phyloP scores from a whole-genome alignment of 1,140 invertebrate species.

The Papilio xuthus region DNA sequence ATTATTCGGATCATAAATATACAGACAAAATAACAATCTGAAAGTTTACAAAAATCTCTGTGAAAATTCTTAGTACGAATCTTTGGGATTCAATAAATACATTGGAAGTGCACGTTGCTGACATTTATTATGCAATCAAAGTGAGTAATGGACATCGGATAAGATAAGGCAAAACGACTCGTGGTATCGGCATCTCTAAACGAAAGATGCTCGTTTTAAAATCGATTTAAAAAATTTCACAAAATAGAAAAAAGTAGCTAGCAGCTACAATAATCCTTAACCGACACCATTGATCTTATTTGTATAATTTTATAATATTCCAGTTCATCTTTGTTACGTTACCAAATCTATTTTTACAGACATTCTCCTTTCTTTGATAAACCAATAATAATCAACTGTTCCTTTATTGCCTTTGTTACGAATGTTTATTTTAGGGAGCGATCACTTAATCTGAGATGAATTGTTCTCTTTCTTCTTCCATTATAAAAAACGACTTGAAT shows the following conservation, averaged over 20 bases:
- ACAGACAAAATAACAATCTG: no score
- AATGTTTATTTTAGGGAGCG: not conserved
- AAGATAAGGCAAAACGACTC: not conserved
- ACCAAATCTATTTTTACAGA: no score
- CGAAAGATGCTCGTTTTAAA: not conserved
- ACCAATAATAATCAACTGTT: not conserved
- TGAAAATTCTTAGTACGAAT: not conserved
- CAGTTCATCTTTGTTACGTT: no score
- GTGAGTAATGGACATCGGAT: constrained; percentile 12
- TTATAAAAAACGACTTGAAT: not conserved
- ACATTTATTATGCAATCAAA: constrained; percentile 22
- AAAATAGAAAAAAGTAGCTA: not conserved
- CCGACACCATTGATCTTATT: not conserved
- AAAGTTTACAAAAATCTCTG: no score
- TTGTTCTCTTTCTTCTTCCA: not conserved
- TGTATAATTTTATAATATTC: no score
- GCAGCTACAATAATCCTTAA: not conserved
- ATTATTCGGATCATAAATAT: no score
- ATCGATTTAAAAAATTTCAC: not conserved
- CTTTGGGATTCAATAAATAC: not conserved
- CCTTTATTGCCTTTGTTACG: not conserved
- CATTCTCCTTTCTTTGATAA: not conserved
- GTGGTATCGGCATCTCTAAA: not conserved
- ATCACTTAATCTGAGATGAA: not conserved
- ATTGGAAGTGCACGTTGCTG: constrained; percentile 1